Conservation (phyloP, 2,888 invertebrate species). For the Thymelicus lineola region DNA sequence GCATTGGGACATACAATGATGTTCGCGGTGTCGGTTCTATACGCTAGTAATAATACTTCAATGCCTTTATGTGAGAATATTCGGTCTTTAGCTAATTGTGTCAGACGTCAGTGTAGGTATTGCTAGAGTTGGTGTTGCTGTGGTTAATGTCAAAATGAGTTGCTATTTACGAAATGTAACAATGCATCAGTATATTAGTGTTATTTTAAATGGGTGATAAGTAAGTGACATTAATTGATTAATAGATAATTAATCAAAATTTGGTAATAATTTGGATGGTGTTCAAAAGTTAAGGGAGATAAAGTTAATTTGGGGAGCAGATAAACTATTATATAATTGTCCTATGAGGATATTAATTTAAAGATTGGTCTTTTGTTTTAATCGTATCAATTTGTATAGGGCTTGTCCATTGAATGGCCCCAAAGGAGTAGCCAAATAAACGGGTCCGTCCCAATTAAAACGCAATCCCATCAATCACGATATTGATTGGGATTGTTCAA, state of each 20-base stretch:
- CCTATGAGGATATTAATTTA: conserved; percentile 7
- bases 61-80: no score
- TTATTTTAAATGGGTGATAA: no score
- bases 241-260: no score
- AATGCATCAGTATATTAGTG: no score
- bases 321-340: background rate
- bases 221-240: background rate
- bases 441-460: conserved; percentile 67
- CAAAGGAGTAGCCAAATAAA: conserved; percentile 54
- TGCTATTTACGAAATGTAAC: no score
- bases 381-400: conserved; percentile 13
- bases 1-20: no score
- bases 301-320: conserved; percentile 1
- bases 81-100: background rate
- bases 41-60: no score
- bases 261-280: no score
- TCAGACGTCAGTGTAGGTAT: no score
- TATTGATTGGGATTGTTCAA: conserved; percentile 59
- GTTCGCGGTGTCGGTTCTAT: no score
- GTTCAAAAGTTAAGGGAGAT: background rate
- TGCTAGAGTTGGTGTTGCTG: no score
- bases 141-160: no score
- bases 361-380: background rate
- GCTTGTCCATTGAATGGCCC: conserved; percentile 56
- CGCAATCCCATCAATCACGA: conserved; percentile 66